Percentiles rank a stretch among this genome's conserved stretches.
Evolutionary conservation across 2,797 vertebrate genomes (phyloP).

Genomic region (Hyperoplus lanceolatus): DNA sequence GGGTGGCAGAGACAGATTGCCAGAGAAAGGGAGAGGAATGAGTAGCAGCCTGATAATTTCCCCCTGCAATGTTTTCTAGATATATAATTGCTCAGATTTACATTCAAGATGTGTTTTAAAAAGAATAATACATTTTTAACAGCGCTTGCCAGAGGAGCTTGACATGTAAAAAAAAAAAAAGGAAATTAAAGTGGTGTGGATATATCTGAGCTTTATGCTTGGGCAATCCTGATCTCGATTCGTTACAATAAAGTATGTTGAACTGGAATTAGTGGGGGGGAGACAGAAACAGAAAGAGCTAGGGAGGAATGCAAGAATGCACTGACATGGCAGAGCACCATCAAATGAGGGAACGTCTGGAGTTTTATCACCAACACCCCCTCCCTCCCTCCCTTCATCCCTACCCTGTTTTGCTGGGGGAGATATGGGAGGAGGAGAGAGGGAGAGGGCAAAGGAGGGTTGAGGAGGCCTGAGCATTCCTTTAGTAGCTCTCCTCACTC

Average conservation of each 20-base stretch:
- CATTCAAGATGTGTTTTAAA: slow-evolving; percentile 20
- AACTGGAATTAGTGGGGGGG: slow-evolving; percentile 68
- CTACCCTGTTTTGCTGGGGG: slow-evolving; percentile 72
- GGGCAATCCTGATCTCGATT: slow-evolving; percentile 24
- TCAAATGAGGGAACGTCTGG: slow-evolving; percentile 97
- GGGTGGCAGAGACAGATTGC: slow-evolving; percentile 27
- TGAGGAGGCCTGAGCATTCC: slow-evolving; percentile 91
- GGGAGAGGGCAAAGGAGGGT: slow-evolving; percentile 86
- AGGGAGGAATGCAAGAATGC: slow-evolving; percentile 89
- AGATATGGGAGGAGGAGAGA: slow-evolving; percentile 83
- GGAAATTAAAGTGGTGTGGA: neutral
- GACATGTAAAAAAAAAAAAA: neutral
- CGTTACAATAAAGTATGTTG: slow-evolving; percentile 44
- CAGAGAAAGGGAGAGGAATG: slow-evolving; percentile 1
- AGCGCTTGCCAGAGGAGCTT: neutral
- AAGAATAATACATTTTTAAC: slow-evolving; percentile 9
- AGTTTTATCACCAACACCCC: slow-evolving; percentile 94
- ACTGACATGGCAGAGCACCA: slow-evolving; percentile 92
- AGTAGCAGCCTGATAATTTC: slow-evolving; percentile 41
- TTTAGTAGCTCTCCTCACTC: slow-evolving; percentile 88
- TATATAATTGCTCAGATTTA: slow-evolving; percentile 4
- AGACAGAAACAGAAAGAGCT: slow-evolving; percentile 66
- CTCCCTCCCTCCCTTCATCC: slow-evolving; percentile 21
- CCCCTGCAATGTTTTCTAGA: slow-evolving; percentile 16
- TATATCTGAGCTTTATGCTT: slow-evolving; percentile 7